These are phyloP conservation scores for Musca vetustissima DNA, from an alignment of 1,140 invertebrate genomes.

Conservation along the genomic window DNA sequence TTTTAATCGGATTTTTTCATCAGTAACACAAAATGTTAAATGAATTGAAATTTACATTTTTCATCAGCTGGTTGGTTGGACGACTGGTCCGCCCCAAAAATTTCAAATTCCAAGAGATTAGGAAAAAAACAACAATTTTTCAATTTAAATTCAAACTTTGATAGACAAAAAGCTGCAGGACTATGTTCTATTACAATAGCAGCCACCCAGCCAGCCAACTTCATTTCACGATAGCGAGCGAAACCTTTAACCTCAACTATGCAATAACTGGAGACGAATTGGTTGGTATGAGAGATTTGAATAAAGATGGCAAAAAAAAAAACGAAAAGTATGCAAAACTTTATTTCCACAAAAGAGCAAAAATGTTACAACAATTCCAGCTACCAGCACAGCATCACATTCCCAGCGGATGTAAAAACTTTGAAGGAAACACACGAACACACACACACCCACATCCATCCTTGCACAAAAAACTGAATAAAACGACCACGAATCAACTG, in stretches of 20 bases:
- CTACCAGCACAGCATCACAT: not conserved
- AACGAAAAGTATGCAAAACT: constrained; percentile 11
- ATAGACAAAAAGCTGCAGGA: not conserved
- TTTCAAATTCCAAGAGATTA: too few relatives aligned
- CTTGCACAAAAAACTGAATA: not conserved
- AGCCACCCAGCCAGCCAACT: too few relatives aligned
- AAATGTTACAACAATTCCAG: not conserved
- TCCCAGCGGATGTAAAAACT: constrained; percentile 1
- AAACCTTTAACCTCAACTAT: constrained; percentile 6
- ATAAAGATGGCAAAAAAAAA: not conserved
- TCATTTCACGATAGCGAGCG: not conserved
- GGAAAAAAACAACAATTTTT: not conserved
- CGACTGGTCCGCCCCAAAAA: too few relatives aligned
- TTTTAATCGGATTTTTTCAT: too few relatives aligned
- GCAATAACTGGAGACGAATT: not conserved
- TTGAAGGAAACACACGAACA: not conserved
- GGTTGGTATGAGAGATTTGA: not conserved
- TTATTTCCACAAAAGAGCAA: constrained; percentile 19
- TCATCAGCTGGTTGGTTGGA: too few relatives aligned
- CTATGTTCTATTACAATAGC: not conserved
- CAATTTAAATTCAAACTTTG: constrained; percentile 15
- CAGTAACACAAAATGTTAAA: too few relatives aligned
- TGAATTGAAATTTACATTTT: too few relatives aligned
- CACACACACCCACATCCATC: too few relatives aligned
- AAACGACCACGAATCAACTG: not conserved